Conservation (phyloP, 2,888 invertebrate species). For the Spicauda simplicius region DNA sequence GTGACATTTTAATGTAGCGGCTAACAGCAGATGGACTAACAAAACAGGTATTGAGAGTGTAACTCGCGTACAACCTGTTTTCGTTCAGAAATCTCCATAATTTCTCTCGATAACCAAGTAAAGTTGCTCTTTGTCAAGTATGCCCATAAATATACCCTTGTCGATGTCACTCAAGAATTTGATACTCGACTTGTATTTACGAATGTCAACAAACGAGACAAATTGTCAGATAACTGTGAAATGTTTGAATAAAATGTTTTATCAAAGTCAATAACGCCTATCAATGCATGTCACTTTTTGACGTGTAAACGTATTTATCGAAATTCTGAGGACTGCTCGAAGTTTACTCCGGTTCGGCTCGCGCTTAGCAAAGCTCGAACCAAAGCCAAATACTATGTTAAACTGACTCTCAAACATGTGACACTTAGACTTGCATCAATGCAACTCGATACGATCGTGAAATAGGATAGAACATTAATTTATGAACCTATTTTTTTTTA, state of each 20-base stretch:
- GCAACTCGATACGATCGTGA: too few relatives aligned
- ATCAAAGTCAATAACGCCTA: background rate
- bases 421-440: background rate
- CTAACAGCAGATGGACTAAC: slow-evolving; percentile 39
- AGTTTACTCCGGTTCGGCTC: background rate
- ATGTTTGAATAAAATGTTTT: background rate
- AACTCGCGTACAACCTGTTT: slow-evolving; percentile 37
- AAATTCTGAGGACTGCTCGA: background rate
- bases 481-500: too few relatives aligned
- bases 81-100: slow-evolving; percentile 16
- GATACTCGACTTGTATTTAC: background rate
- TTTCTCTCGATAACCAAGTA: slow-evolving; percentile 17
- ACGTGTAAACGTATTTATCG: background rate
- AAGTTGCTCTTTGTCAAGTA: background rate
- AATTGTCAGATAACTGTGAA: slow-evolving; percentile 7
- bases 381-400: too few relatives aligned
- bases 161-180: background rate
- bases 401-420: too few relatives aligned
- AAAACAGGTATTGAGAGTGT: slow-evolving; percentile 39
- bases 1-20: slow-evolving; percentile 17
- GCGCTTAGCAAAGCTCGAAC: too few relatives aligned
- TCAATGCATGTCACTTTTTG: background rate
- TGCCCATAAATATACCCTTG: background rate
- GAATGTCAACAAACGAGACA: slow-evolving; percentile 5
- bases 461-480: too few relatives aligned